Percentiles rank a stretch among this genome's conserved stretches.
Conservation (phyloP, 2,113 vertebrate species). For the Gallinago media region DNA sequence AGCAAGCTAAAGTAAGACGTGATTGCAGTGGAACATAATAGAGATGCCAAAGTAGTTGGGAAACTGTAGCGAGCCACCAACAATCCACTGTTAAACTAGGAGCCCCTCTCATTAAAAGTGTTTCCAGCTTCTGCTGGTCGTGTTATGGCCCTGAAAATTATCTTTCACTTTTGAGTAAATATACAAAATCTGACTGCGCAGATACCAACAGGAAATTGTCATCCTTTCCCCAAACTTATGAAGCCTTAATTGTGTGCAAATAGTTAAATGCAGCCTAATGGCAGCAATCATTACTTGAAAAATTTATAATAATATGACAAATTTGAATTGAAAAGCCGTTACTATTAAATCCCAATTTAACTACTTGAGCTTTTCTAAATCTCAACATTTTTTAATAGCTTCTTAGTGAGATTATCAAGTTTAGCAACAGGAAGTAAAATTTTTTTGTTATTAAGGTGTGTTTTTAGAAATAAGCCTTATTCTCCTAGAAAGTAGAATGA, state of each 20-base stretch:
- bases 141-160: background rate
- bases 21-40: background rate
- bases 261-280: background rate
- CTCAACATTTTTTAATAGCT: background rate
- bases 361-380: background rate
- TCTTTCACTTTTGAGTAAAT: background rate
- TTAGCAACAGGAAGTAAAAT: background rate
- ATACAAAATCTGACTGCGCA: background rate
- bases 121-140: background rate
- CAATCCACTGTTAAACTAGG: background rate
- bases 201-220: background rate
- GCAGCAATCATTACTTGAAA: background rate
- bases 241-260: background rate
- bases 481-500: background rate
- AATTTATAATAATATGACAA: background rate
- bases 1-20: background rate
- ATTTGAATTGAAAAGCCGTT: background rate
- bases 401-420: background rate
- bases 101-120: background rate
- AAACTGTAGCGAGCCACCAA: background rate
- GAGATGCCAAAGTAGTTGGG: background rate
- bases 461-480: background rate
- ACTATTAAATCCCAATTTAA: background rate
- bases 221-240: background rate
- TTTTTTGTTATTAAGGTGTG: background rate